A percentile compares a stretch with the other conserved stretches of the same genome.
These are phyloP conservation scores for Nasonia giraulti DNA, from an alignment of 1,140 invertebrate species.

Conservation along the genomic window DNA sequence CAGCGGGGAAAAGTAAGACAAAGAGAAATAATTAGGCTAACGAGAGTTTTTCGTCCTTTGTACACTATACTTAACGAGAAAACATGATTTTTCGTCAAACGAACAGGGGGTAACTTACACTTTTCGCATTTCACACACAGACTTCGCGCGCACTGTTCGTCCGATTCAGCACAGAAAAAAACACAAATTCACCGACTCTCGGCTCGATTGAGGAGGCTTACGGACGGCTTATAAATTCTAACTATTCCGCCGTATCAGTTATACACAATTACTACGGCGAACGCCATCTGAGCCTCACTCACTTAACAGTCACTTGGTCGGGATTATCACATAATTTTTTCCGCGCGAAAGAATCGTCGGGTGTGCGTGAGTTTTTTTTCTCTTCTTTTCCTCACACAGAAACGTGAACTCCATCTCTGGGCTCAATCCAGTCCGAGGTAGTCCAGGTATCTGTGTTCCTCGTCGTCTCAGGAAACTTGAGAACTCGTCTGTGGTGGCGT, in stretches of 20 bases:
- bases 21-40: slow-evolving; percentile 30
- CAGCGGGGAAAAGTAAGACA: slow-evolving; percentile 37
- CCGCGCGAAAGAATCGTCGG: not conserved
- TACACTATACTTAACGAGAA: slow-evolving; percentile 35
- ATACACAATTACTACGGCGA: not conserved
- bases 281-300: not conserved
- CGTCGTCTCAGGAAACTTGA: slow-evolving; percentile 72
- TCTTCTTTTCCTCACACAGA: slow-evolving; percentile 1
- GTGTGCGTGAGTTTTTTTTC: not conserved
- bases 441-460: slow-evolving; percentile 71
- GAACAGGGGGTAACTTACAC: slow-evolving; percentile 48
- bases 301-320: slow-evolving; percentile 16
- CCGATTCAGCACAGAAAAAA: slow-evolving; percentile 36
- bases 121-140: slow-evolving; percentile 25
- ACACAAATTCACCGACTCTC: not conserved
- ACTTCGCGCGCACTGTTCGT: slow-evolving; percentile 38
- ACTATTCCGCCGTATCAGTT: not conserved
- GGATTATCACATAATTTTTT: slow-evolving; percentile 39
- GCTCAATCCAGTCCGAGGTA: slow-evolving; percentile 51
- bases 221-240: not conserved
- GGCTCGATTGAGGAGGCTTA: slow-evolving; percentile 4
- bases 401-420: not conserved
- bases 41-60: slow-evolving; percentile 24
- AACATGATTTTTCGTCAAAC: slow-evolving; percentile 23
- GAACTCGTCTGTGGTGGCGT: slow-evolving; percentile 54